phyloP scores from a whole-genome alignment of 1,140 invertebrate genomes.

The Lineus longissimus region DNA sequence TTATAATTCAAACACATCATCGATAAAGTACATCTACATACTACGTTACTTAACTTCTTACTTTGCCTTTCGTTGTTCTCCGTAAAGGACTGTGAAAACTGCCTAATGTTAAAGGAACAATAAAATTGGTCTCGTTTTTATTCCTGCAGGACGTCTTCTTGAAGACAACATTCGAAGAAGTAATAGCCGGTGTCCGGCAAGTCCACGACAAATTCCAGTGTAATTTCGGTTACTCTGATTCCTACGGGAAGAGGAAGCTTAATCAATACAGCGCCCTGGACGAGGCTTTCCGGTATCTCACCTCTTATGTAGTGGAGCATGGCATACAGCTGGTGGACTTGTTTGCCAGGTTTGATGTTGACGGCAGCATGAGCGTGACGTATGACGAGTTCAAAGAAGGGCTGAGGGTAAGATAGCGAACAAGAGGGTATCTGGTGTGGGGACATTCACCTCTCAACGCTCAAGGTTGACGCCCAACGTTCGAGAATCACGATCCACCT shows the following conservation, averaged over 20 bases:
- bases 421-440: neutral
- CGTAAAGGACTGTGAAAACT: too few species aligned
- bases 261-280: slow-evolving; percentile 34
- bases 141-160: slow-evolving; percentile 16
- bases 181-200: slow-evolving; percentile 23
- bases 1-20: too few species aligned
- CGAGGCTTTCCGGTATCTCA: slow-evolving; percentile 36
- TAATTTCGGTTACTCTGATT: slow-evolving; percentile 33
- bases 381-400: slow-evolving; percentile 44
- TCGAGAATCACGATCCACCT: neutral
- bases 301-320: slow-evolving; percentile 32
- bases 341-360: slow-evolving; percentile 40
- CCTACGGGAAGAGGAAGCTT: slow-evolving; percentile 41
- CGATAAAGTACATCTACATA: too few species aligned
- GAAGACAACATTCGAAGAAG: slow-evolving; percentile 14
- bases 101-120: too few species aligned
- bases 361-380: slow-evolving; percentile 42
- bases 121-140: too few species aligned
- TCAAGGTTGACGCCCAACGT: neutral
- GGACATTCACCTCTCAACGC: neutral
- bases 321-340: slow-evolving; percentile 39
- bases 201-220: slow-evolving; percentile 30
- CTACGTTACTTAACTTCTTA: too few species aligned
- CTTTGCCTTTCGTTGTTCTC: too few species aligned
- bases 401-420: slow-evolving; percentile 28